A percentile compares a stretch with the other conserved stretches of the same genome.
Evolutionary conservation across 2,888 invertebrate genomes (phyloP).

Genomic region (Lysandra coridon): DNA sequence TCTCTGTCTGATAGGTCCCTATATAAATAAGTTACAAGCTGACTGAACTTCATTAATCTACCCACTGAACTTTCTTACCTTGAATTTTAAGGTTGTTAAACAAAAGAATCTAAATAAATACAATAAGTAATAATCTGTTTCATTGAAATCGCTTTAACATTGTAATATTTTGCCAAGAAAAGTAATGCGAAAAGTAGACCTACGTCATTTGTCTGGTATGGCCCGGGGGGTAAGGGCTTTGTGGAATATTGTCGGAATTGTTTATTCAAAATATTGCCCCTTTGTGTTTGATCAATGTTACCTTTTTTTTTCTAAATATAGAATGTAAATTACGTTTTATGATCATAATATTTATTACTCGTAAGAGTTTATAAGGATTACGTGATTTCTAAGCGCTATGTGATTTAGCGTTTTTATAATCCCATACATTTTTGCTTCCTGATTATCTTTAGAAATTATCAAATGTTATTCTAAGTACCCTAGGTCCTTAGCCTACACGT

Average conservation of each 20-base stretch:
- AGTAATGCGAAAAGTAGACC: not conserved
- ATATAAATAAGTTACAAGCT: too few relatives aligned
- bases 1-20: too few relatives aligned
- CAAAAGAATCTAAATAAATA: too few relatives aligned
- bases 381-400: not conserved
- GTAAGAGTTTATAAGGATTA: not conserved
- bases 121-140: too few relatives aligned
- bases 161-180: not conserved
- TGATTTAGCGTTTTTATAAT: too few relatives aligned
- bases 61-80: too few relatives aligned
- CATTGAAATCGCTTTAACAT: not conserved
- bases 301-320: not conserved
- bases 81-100: too few relatives aligned
- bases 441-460: not conserved
- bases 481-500: too few relatives aligned
- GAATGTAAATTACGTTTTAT: not conserved
- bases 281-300: not conserved
- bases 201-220: not conserved
- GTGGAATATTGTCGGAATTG: not conserved
- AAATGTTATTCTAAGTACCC: too few relatives aligned
- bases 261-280: not conserved
- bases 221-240: conserved; percentile 3
- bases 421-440: not conserved
- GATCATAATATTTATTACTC: not conserved
- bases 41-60: too few relatives aligned